Evolutionary conservation across 2,797 vertebrate genomes (phyloP), one percentile per base, ranked within the genome.

Genomic region (Sternarchorhynchus goeldii): DNA sequence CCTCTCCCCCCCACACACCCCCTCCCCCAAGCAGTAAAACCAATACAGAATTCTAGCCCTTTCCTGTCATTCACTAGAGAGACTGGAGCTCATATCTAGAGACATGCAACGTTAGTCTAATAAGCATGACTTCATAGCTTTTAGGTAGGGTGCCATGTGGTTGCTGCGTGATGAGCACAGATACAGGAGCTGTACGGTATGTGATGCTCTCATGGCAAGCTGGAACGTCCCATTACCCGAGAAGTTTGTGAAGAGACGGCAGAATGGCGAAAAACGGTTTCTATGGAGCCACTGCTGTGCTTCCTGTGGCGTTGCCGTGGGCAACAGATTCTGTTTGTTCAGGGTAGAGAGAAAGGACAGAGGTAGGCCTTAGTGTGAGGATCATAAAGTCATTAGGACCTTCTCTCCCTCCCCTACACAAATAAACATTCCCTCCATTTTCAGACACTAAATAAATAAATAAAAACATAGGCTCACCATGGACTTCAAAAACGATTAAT

Each of bases 261-360:
- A 94, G 89, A 94, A 99, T 0, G 96, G 93, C 6, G 96, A 96
- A 91, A 98, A 99, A 77, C 97, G 96, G 88, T 99, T 98, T 88
- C 95, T 92, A 83, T 93, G 94, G 85, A 99, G 94, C 97, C 97
- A 99, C 88, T 99, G 97, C 88, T 98, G 97, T 70, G 96, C 96
- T 59, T 99, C 96, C 90, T 97, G 96, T 82, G 97, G 96, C 0
- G 93, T 98, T 82, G 96, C 93, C 72, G 95, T 94, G 81, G 96
- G 96, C 87, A 98, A 91, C 88, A 99, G 93, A 89, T 96, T 97
- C 97, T 99, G 86, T 76, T 94, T 91, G 82, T 93, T 93, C 90
- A 92, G 85, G 73, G 89, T 2, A 66, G 6, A 87, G 31, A 79
- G 34, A 69, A 57, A 68, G 75, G 70, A 77, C 62, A 77, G 36